Conservation (phyloP, 2,113 vertebrate genomes). For the Circaetus gallicus region DNA sequence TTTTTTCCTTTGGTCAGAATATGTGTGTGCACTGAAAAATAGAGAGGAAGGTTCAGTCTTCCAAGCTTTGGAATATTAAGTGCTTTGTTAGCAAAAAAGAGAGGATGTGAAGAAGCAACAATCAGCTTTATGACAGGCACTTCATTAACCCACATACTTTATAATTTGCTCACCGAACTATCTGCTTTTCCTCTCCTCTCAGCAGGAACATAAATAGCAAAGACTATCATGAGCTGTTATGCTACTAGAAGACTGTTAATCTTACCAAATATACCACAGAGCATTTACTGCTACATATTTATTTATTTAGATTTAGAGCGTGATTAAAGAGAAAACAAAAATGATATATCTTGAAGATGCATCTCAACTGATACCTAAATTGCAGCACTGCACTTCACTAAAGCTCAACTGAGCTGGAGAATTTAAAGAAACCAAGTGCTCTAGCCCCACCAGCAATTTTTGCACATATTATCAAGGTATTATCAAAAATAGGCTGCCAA, state of each 20-base stretch:
- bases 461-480: neutral
- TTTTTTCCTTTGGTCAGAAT: neutral
- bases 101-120: neutral
- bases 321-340: slow-evolving; percentile 29
- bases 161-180: slow-evolving; percentile 24
- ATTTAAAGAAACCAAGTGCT: neutral
- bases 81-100: neutral
- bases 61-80: neutral
- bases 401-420: neutral
- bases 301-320: slow-evolving; percentile 44
- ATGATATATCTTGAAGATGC: neutral
- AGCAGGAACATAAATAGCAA: slow-evolving; percentile 18
- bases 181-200: slow-evolving; percentile 24
- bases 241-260: slow-evolving; percentile 8
- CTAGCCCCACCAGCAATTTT: neutral
- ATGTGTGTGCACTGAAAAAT: neutral
- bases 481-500: neutral
- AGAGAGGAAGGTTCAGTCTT: neutral
- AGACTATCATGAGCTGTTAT: slow-evolving; percentile 5
- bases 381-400: neutral
- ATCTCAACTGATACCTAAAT: neutral
- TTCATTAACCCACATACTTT: slow-evolving; percentile 41
- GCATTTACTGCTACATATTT: slow-evolving; percentile 28
- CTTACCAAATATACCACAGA: slow-evolving; percentile 14
- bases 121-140: slow-evolving; percentile 21